Evolutionary conservation across 2,888 invertebrate genomes (phyloP).

Genomic region (Drosophila birchii): DNA sequence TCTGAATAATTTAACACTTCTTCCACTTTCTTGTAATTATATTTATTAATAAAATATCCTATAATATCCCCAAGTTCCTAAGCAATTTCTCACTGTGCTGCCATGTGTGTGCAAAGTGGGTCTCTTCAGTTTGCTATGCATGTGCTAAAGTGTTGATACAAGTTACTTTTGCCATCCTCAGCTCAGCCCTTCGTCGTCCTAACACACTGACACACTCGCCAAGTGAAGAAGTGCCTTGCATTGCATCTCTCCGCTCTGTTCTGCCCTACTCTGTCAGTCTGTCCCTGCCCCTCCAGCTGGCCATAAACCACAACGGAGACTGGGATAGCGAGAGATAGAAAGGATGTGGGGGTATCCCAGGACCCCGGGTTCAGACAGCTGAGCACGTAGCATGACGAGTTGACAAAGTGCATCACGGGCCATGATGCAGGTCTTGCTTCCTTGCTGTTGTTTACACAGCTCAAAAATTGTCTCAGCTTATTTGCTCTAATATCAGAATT

Average conservation of each 20-base stretch:
- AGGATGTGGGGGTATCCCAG: slow-evolving; percentile 5
- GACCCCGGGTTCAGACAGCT: slow-evolving; percentile 55
- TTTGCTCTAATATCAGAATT: slow-evolving; percentile 19
- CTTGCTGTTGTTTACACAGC: slow-evolving; percentile 51
- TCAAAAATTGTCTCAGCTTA: slow-evolving; percentile 41
- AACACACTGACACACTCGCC: slow-evolving; percentile 68
- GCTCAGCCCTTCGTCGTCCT: slow-evolving; percentile 48
- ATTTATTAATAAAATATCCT: neutral
- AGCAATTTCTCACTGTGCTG: slow-evolving; percentile 2
- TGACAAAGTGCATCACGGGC: slow-evolving; percentile 69
- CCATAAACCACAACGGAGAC: slow-evolving; percentile 46
- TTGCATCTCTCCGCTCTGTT: neutral
- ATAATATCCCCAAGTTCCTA: neutral
- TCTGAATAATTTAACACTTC: too few species aligned
- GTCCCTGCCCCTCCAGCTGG: slow-evolving; percentile 25
- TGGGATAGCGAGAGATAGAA: neutral
- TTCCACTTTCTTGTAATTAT: neutral
- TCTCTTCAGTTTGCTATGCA: slow-evolving; percentile 63
- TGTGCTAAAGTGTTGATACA: slow-evolving; percentile 78
- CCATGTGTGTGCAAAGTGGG: slow-evolving; percentile 50
- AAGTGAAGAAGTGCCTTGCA: slow-evolving; percentile 22
- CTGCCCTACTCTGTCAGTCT: neutral
- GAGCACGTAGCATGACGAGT: slow-evolving; percentile 73
- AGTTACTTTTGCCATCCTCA: slow-evolving; percentile 64
- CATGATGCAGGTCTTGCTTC: slow-evolving; percentile 15